Base-by-base conservation (phyloP, 2,797 vertebrate genomes). In the Hippocampus kuda region DNA sequence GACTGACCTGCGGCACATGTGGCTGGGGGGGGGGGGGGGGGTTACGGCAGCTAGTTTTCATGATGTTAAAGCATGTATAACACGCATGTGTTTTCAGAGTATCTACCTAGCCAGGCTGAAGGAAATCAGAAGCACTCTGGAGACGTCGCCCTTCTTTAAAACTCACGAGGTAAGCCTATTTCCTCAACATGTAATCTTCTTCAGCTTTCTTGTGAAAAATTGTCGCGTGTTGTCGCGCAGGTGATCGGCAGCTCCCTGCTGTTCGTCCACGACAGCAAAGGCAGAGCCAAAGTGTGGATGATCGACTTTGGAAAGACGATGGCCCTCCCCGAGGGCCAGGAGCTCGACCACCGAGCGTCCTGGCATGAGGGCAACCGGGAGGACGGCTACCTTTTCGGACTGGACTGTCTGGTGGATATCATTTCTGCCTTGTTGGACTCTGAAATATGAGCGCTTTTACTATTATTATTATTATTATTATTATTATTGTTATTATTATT, bases 251-350 rank as follows among this genome's bases (percentile, higher is more conserved):
- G 97, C 88, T 99, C 97, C 65, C 91, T 99, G 70, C 93, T 99
- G 73, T 99, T 99, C 56, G 94, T 99, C 81, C 97, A 99, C 0
- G 97, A 99, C 91, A 93, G 92, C 76, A 93, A 85, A 30, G 94
- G 96, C 7, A 91, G 91, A 62, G 97, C 97, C 83, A 98, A 95
- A 87, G 94, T 99, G 72, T 99, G 97, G 97, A 98, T 99, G 97
- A 99, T 99, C 49, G 97, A 99, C 89, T 99, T 99, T 63, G 97
- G 97, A 81, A 99, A 99, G 83, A 99, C 97, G 68, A 99, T 93
- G 0, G 94, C 95, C 0, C 91, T 99, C 70, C 91, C 94, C 0
- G 94, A 95, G 4, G 95, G 96, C 48, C 85, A 98, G 69, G 89
- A 93, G 73, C 93, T 99, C 13, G 89, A 85, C 81, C 97, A 99